Percentiles rank a stretch among this genome's conserved stretches.
Evolutionary conservation across 2,113 vertebrate species (phyloP).

Genomic region (Phycodurus eques): DNA sequence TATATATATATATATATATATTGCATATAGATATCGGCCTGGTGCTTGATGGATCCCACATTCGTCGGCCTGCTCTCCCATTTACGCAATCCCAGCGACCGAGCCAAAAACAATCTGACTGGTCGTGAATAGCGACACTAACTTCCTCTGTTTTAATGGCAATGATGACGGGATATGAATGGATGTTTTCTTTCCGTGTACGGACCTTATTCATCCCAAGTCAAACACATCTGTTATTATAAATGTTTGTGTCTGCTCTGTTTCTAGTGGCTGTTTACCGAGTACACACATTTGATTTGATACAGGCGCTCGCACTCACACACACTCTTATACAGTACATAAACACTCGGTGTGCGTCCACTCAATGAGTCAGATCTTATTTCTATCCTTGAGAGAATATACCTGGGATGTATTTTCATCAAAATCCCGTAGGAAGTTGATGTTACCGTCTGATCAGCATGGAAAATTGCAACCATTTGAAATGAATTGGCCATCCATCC

Average conservation of each 20-base stretch:
- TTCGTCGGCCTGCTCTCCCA: conserved; percentile 13
- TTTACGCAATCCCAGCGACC: conserved; percentile 16
- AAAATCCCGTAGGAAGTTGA: not conserved
- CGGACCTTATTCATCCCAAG: conserved; percentile 42
- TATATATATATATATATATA: conserved; percentile 13
- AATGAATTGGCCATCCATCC: not conserved
- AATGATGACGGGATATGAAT: conserved; percentile 32
- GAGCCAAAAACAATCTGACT: conserved; percentile 30
- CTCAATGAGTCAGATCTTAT: conserved; percentile 27
- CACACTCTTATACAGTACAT: conserved; percentile 22
- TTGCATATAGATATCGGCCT: conserved; percentile 7
- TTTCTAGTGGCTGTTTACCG: conserved; percentile 58
- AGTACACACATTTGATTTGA: conserved; percentile 34
- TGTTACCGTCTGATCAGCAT: not conserved
- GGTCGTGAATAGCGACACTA: conserved; percentile 30
- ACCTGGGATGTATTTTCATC: conserved; percentile 6
- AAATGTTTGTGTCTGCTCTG: conserved; percentile 61
- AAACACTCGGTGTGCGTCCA: conserved; percentile 25
- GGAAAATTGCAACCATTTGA: not conserved
- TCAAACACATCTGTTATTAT: conserved; percentile 58
- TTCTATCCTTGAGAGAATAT: conserved; percentile 18
- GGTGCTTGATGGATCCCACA: conserved; percentile 15
- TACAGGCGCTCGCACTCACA: conserved; percentile 7
- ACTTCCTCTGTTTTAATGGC: conserved; percentile 41
- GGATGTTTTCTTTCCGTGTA: conserved; percentile 57